Evolutionary conservation across 2,888 invertebrate genomes (phyloP), one percentile per base, ranked within the genome.

Genomic region (Apodemia duryi): DNA sequence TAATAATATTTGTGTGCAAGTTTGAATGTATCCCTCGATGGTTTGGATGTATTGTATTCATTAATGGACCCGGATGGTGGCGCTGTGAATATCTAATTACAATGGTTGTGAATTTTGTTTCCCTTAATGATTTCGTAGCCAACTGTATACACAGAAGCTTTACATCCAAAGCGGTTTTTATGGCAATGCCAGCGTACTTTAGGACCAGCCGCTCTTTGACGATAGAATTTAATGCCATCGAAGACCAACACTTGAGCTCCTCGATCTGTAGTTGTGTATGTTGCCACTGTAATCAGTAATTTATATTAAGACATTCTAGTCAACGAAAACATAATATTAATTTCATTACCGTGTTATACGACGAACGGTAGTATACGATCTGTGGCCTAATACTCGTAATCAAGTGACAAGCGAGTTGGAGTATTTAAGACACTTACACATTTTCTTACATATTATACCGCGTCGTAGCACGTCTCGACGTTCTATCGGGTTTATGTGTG

Each of bases 81-180:
- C 35, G 32, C 32, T 32, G 32, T 0, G 0, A 11, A 5, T 1
- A 13, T 0, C 32, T 54, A 54, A 32, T 57, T 32, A 11, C 10
- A 32, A 57, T 57, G 57, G 32, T 57, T 57, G 57, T 57, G 57
- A 10, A 32, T 29, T 32, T 57, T 57, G 13, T 57, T 57, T 6
- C 57, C 32, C 6, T 57, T 57, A 32, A 57, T 57, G 1, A 57
- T 57, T 32, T 57, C 32, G 11, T 32, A 32, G 11, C 32, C 57
- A 57, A 57, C 13, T 2, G 57, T 57, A 2, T 57, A 32, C 5
- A 57, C 1, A 11, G 54, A 29, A 0, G 74, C 76, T 1, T 66
- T 70, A 29, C 76, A 77, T 1, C 75, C 73, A 9, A 57, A 57
- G 11, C 57, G 29, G 32, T 57, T 57, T 57, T 32, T 57, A 57